A percentile compares a stretch with the other conserved stretches of the same genome.
These are phyloP conservation scores for Burhinus bistriatus DNA, from an alignment of 2,113 vertebrate genomes.

Conservation along the genomic window DNA sequence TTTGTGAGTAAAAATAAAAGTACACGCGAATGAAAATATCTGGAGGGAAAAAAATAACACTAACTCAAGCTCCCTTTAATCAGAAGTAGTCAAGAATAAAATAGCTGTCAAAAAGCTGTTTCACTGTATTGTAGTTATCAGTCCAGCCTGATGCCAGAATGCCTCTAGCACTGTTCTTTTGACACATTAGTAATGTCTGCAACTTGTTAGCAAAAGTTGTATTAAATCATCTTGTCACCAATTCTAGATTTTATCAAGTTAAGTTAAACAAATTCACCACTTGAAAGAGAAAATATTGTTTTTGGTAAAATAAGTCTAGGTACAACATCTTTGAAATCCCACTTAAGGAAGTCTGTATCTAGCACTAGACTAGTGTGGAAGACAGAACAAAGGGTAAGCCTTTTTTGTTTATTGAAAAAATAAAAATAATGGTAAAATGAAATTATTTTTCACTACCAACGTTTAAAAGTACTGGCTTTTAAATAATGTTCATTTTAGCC, in stretches of 20 bases:
- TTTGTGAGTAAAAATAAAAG: not conserved
- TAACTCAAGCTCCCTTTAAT: not conserved
- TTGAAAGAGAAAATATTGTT: not conserved
- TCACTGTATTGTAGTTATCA: not conserved
- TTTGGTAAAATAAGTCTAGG: not conserved
- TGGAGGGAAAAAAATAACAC: not conserved
- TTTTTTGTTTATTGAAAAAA: not conserved
- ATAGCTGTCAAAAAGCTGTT: not conserved
- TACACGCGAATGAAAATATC: not conserved
- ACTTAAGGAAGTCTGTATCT: not conserved
- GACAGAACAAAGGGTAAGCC: not conserved
- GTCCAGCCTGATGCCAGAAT: not conserved
- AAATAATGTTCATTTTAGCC: not conserved
- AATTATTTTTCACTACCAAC: not conserved
- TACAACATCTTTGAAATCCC: not conserved
- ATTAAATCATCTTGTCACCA: constrained; percentile 55
- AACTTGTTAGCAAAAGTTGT: constrained; percentile 50
- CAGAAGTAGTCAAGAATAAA: not conserved
- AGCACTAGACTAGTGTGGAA: not conserved
- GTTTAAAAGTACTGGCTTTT: not conserved
- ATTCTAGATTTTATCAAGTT: constrained; percentile 14
- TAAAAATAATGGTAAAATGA: not conserved
- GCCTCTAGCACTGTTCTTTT: constrained; percentile 33
- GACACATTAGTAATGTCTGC: constrained; percentile 29
- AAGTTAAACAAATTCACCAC: constrained; percentile 26